Evolutionary conservation across 2,888 invertebrate species (phyloP).

Genomic region (Caenorhabditis auriculariae): DNA sequence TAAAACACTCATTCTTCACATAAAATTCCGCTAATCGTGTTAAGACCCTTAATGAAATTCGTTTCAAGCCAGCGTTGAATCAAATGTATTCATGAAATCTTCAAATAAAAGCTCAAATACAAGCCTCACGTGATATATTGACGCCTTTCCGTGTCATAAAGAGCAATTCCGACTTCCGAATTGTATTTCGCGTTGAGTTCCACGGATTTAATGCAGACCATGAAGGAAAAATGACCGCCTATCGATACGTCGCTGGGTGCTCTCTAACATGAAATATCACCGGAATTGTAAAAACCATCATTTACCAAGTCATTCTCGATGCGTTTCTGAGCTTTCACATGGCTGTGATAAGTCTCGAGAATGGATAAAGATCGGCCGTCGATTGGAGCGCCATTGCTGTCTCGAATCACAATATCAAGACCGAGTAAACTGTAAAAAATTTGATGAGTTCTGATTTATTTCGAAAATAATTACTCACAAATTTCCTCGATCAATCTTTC

Average conservation of each 20-base stretch:
- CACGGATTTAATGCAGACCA: slow-evolving; percentile 33
- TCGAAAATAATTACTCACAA: slow-evolving; percentile 5
- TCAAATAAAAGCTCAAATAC: neutral
- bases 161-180: slow-evolving; percentile 35
- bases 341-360: slow-evolving; percentile 39
- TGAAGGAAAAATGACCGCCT: slow-evolving; percentile 19
- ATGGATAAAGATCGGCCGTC: slow-evolving; percentile 34
- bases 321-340: slow-evolving; percentile 25
- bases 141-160: slow-evolving; percentile 37
- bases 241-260: too few relatives aligned
- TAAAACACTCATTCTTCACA: neutral
- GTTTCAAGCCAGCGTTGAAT: too few relatives aligned
- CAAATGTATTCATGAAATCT: too few relatives aligned
- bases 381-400: slow-evolving; percentile 28
- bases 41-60: too few relatives aligned
- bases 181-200: slow-evolving; percentile 30
- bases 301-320: slow-evolving; percentile 12
- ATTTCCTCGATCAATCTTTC: slow-evolving; percentile 36
- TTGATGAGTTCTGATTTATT: neutral
- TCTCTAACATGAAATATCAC: slow-evolving; percentile 6
- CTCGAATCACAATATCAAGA: slow-evolving; percentile 34
- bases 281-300: neutral
- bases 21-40: neutral
- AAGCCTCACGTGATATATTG: slow-evolving; percentile 33
- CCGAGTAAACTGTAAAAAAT: slow-evolving; percentile 17